Conservation (phyloP, 2,113 vertebrate genomes). For the Jacana jacana region DNA sequence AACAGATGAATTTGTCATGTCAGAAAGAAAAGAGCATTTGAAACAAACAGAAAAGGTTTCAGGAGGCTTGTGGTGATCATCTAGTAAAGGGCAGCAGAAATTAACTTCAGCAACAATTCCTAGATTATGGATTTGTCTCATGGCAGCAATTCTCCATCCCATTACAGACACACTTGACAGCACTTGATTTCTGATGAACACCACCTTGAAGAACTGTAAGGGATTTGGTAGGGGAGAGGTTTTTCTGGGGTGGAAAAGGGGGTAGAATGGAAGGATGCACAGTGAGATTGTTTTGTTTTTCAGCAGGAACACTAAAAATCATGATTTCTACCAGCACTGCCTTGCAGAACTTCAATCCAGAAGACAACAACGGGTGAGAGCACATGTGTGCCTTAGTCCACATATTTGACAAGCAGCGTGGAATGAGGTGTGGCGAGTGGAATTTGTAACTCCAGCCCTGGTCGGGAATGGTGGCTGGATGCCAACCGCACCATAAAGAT, state of each 20-base stretch:
- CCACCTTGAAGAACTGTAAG: not conserved
- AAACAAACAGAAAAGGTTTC: not conserved
- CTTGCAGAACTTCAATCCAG: not conserved
- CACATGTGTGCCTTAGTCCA: not conserved
- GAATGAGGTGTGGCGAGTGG: constrained; percentile 26
- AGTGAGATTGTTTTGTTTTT: not conserved
- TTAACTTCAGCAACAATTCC: not conserved
- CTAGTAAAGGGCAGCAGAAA: not conserved
- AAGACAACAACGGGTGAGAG: not conserved
- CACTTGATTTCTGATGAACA: not conserved
- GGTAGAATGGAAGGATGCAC: not conserved
- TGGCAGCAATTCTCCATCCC: not conserved
- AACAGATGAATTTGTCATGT: not conserved
- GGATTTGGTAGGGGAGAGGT: not conserved
- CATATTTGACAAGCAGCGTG: not conserved
- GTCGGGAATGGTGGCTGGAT: not conserved
- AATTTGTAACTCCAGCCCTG: not conserved
- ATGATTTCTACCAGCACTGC: not conserved
- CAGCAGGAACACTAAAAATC: not conserved
- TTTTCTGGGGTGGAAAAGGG: not conserved
- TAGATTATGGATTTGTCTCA: not conserved
- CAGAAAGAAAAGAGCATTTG: not conserved
- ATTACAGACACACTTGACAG: not conserved
- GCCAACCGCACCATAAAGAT: not conserved
- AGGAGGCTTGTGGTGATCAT: not conserved